Evolutionary conservation across 2,113 vertebrate species (phyloP).

Genomic region (Tyrannus savana): DNA sequence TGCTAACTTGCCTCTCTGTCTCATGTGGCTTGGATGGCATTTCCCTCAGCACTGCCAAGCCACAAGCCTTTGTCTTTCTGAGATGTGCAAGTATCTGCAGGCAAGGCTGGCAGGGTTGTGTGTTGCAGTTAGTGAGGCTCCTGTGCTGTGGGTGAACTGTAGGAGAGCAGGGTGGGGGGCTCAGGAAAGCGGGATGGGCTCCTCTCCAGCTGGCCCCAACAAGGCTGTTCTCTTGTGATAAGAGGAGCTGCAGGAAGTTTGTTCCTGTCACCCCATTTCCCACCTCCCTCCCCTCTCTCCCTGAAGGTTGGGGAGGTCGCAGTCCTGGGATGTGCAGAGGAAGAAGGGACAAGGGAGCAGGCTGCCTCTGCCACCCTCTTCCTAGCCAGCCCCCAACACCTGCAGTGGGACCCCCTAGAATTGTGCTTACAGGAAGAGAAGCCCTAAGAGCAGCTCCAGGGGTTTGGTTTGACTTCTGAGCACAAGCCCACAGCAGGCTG

Average conservation of each 20-base stretch:
- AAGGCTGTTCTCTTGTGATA: conserved; percentile 10
- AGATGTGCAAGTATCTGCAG: not conserved
- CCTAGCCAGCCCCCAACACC: fast-evolving
- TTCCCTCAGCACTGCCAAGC: not conserved
- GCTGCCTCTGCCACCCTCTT: not conserved
- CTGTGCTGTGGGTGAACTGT: not conserved
- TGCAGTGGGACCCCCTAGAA: not conserved
- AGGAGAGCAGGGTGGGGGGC: not conserved
- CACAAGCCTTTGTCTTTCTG: not conserved
- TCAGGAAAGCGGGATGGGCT: not conserved
- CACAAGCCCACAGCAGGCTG: not conserved
- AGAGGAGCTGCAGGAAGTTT: conserved; percentile 27
- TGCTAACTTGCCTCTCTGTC: not conserved
- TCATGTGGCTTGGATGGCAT: not conserved
- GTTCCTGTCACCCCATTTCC: conserved; percentile 8
- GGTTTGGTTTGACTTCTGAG: not conserved
- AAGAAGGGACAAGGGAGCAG: not conserved
- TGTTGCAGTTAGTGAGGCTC: not conserved
- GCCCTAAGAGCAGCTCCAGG: not conserved
- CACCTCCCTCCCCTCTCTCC: conserved; percentile 5
- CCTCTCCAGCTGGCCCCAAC: not conserved
- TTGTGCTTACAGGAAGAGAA: not conserved
- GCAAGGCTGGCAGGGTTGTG: not conserved
- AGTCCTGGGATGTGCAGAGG: not conserved
- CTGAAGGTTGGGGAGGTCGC: not conserved